Percentiles rank a stretch among this genome's conserved stretches.
These are phyloP conservation scores for Zapus hudsonius DNA, from an alignment of 2,113 vertebrate species.

Conservation along the genomic window DNA sequence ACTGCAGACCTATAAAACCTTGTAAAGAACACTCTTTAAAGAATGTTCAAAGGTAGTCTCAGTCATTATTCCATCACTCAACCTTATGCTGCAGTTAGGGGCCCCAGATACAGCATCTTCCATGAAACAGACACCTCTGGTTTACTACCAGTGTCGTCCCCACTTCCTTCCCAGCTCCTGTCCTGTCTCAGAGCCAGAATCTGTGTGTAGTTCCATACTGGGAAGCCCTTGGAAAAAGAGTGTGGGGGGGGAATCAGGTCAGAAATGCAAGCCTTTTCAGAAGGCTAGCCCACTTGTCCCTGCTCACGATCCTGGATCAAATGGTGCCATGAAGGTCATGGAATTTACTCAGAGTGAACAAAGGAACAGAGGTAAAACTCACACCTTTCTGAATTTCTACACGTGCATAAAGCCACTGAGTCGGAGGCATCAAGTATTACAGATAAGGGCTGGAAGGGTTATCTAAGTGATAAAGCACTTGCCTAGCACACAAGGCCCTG, in stretches of 20 bases:
- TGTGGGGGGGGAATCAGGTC: background rate
- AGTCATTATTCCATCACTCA: background rate
- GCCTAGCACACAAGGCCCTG: background rate
- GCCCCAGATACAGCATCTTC: background rate
- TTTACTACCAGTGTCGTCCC: background rate
- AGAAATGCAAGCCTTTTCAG: background rate
- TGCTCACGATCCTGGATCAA: background rate
- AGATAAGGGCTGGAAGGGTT: background rate
- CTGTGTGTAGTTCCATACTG: background rate
- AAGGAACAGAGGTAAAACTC: background rate
- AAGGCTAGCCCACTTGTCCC: background rate
- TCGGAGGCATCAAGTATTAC: background rate
- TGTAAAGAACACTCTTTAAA: background rate
- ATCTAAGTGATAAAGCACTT: background rate
- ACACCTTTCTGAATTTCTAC: constrained; percentile 10
- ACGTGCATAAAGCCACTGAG: background rate
- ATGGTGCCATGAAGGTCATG: background rate
- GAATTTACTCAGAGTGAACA: background rate
- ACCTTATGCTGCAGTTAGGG: background rate
- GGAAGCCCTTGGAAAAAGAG: background rate
- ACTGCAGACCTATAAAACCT: background rate
- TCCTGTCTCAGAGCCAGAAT: background rate
- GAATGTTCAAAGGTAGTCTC: background rate
- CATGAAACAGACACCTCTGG: background rate
- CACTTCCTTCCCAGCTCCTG: background rate